Base-by-base conservation (phyloP, 2,888 invertebrate genomes). In the Pomacea canaliculata region DNA sequence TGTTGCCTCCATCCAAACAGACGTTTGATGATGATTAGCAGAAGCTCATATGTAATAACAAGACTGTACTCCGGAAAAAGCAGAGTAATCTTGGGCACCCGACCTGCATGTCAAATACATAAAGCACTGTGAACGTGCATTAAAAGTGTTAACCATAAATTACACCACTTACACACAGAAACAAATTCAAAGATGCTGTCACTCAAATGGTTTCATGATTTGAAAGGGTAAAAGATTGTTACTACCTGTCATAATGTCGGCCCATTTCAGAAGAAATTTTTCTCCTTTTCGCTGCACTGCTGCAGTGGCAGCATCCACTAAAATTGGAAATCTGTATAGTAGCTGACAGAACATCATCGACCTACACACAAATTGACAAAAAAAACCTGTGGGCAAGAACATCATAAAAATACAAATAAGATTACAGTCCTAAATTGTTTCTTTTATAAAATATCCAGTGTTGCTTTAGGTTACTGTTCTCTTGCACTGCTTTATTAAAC, bases 171-270 rank as follows among this genome's bases (percentile, higher is more conserved):
- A 56, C 8, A 56, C 16, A 8, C 3, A 10, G 7, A 16, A 7
- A 16, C 16, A 16, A 10, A 10, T 56, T 56, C 8, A 56, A 56
- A 16, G 16, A 56, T 16, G 10, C 8, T 56, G 51, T 16, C 51
- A 4, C 2, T 56, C 19, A 7, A 16, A 19, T 23, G 27, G 37
- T 5, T 37, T 37, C 3, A 37, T 37, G 23, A 62, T 18, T 16
- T 63, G 67, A 12, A 18, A 19, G 59, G 12, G n/a, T 62, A 46
- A 23, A 10, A 65, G 16, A 27, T 7, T 51, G 23, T 13, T 19
- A 19, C 62, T 77, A 87, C 87, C 87, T 81, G 87, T 88, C 87
- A 88, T 88, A 51, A 88, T 87, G 71, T 87, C 87, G 0, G 87
- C 86, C 86, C 86, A 88, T 69, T 82, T 83, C 60, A 84, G 83